Conservation (phyloP, 2,113 vertebrate species). For the Paradoxurus hermaphroditus region DNA sequence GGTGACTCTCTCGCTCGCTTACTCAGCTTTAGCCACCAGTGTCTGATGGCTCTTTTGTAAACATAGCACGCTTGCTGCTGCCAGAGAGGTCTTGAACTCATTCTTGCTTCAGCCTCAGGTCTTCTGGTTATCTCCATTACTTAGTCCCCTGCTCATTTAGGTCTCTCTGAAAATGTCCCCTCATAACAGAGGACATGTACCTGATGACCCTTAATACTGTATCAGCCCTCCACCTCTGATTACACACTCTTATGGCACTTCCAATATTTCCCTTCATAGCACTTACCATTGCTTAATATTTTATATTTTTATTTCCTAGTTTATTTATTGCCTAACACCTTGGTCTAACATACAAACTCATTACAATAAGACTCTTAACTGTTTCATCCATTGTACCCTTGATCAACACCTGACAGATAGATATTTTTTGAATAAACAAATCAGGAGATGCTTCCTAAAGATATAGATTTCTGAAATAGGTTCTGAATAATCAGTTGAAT, state of each 20-base stretch:
- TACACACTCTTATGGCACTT: background rate
- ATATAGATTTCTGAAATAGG: background rate
- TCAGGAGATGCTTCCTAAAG: background rate
- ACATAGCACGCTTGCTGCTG: background rate
- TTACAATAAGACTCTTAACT: background rate
- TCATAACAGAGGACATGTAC: background rate
- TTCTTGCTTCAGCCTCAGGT: background rate
- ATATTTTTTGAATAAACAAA: background rate
- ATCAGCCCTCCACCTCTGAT: background rate
- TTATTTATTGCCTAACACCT: background rate
- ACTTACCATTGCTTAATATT: background rate
- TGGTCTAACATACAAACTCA: background rate
- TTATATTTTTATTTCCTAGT: background rate
- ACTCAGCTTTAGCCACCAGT: background rate
- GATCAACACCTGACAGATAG: background rate
- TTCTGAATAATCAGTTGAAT: background rate
- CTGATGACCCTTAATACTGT: background rate
- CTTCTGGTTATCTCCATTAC: background rate
- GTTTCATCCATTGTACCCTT: background rate
- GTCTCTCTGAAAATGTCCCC: background rate
- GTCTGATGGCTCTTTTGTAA: background rate
- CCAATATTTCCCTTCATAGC: background rate
- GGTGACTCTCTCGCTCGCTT: background rate
- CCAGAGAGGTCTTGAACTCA: background rate
- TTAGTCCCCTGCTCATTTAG: background rate